phyloP scores from a whole-genome alignment of 2,888 invertebrate species.

The Cantharis rufa region DNA sequence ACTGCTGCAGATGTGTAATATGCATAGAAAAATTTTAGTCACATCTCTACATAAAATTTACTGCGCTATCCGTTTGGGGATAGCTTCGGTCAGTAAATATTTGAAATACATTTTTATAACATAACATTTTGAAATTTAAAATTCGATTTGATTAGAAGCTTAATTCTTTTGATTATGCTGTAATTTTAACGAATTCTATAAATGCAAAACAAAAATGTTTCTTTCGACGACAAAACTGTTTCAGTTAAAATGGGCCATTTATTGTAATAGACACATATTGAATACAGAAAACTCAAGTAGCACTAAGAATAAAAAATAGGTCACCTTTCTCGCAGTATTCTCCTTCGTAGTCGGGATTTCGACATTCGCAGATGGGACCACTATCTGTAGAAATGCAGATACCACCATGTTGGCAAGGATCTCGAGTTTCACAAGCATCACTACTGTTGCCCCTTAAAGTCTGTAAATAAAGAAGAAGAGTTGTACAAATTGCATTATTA shows the following conservation, averaged over 20 bases:
- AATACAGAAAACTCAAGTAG: not conserved
- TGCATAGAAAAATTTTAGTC: not conserved
- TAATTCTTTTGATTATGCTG: not conserved
- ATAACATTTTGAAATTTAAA: not conserved
- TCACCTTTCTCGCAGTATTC: constrained; percentile 93
- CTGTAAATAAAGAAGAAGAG: constrained; percentile 47
- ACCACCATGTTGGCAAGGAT: constrained; percentile 94
- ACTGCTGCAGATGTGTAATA: not conserved
- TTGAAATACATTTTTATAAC: not conserved
- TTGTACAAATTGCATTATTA: constrained; percentile 3
- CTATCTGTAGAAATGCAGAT: constrained; percentile 95
- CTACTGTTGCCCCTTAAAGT: constrained; percentile 68
- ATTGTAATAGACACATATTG: not conserved
- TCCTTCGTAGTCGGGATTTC: constrained; percentile 90
- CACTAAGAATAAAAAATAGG: constrained; percentile 35
- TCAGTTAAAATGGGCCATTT: not conserved
- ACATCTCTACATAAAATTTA: not conserved
- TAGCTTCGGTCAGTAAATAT: not conserved
- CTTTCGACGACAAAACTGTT: not conserved
- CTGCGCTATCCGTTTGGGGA: not conserved
- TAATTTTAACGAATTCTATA: not conserved
- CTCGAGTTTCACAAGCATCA: constrained; percentile 83
- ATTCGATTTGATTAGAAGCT: not conserved
- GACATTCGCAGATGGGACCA: constrained; percentile 94
- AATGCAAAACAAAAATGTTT: not conserved